Evolutionary conservation across 2,797 vertebrate genomes (phyloP), one percentile per base, ranked within the genome.

Genomic region (Sphaeramia orbicularis): DNA sequence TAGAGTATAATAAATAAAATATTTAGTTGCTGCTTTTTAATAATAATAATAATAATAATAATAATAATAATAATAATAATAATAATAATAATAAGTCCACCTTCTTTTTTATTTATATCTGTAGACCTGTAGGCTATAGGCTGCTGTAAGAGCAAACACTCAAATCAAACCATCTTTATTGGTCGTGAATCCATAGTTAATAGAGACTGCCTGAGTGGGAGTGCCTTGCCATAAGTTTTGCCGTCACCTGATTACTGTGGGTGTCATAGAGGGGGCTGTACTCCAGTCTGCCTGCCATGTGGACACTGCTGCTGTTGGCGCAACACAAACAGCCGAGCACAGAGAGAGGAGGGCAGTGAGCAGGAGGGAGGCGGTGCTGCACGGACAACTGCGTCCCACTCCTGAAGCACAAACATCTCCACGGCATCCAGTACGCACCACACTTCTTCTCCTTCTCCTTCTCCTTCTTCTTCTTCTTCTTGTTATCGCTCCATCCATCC

Each of bases 201-300:
- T 92, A 92, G 90, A 58, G 65, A 14, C 89, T 86, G 92, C 89
- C 63, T 68, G 92, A 93, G 95, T 95, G 96, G 94, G 96, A 95
- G 96, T 95, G 95, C 93, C 95, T 92, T 90, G 85, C 91, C 89
- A 83, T 93, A 93, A 94, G 91, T 95, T 94, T 91, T 90, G 90
- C 94, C 94, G 94, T 95, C 94, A 95, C 91, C 94, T 91, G 93
- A 95, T 94, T 92, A 84, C 88, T 86, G 93, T 88, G 84, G 89
- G 89, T 94, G 93, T 90, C 69, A 76, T 91, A 83, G 87, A 86
- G 92, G 80, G 88, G 84, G 86, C 70, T 83, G 86, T 69, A 43
- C 79, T 54, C 49, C 91, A 82, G 85, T 68, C 78, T 79, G 74
- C 55, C 63, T 77, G 85, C 93, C 91, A 93, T 89, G 91, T 92